Evolutionary conservation across 2,888 invertebrate species (phyloP), one percentile per base, ranked within the genome.

Genomic region (Pristionchus fissidentatus): DNA sequence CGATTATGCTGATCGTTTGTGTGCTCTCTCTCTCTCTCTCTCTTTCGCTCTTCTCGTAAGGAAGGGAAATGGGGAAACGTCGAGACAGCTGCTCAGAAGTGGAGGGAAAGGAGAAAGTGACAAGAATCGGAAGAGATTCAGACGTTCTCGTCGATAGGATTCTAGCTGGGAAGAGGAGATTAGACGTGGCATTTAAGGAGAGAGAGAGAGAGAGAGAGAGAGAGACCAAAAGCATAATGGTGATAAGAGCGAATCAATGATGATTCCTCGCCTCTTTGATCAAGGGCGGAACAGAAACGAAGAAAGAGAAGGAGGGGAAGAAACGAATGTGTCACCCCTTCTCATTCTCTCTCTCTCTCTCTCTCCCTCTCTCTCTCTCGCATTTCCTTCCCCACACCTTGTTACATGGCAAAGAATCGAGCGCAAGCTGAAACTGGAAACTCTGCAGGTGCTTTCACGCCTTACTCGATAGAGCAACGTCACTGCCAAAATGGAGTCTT

Each of bases 1-100:
- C 75, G 49, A 77, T 77, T 77, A 77, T 77, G 49, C 49, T 26
- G 75, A 77, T 77, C 75, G 75, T 77, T 77, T 77, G 73, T 73
- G 46, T 73, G 73, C 43, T 8, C 13, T n/a, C 57, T 57, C 26
- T n/a, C 57, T 7, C 19, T 19, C 22, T 66, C 38, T 22, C 38
- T 32, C 29, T 60, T 32, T 60, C 60, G 29, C 60, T 32, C 15
- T 22, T 13, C 29, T 35, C 29, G 41, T 38, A 15, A 66, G 66
- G 35, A 66, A 66, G 66, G 35, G 66, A 26, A 13, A n/a, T 5
- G 35, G 7, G 3, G 43, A 15, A 26, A 26, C 41, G 10, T 26
- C 5, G 60, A 60, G 60, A 29, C 60, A 73, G 73, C 32, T 38
- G 43, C 38, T 43, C 73, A 15, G 38, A 41, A 41, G 8, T 8